Conservation (phyloP, 35 echinoderm and acorn worm species). For the Heliocidaris tuberculata region DNA sequence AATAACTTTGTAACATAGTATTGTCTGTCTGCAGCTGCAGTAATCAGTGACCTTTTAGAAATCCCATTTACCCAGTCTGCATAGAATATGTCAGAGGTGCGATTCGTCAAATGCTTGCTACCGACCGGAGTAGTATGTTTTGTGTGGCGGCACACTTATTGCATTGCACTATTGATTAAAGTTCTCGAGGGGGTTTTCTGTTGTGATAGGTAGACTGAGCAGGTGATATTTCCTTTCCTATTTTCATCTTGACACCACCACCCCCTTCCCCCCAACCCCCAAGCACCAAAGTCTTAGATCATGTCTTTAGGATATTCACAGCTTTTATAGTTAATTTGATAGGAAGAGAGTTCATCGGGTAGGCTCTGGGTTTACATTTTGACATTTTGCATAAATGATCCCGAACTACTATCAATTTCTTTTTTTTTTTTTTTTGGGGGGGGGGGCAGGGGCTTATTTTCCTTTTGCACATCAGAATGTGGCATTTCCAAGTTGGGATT, state of each 20-base stretch:
- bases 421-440: no score
- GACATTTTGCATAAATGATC: no score
- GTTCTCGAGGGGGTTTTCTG: neutral
- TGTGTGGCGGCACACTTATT: neutral
- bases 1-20: neutral
- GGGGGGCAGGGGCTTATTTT: no score
- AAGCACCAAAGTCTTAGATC: no score
- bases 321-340: no score
- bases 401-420: no score
- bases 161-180: neutral
- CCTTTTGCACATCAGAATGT: no score
- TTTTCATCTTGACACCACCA: neutral
- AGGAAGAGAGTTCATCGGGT: no score
- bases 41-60: constrained; percentile 5
- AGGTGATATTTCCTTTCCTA: neutral
- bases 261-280: neutral
- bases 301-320: no score
- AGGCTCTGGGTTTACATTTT: no score
- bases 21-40: constrained; percentile 8
- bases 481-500: no score
- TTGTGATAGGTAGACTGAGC: neutral
- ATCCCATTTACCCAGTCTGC: neutral
- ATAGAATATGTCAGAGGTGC: constrained; percentile 7
- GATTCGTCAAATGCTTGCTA: neutral
- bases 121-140: neutral